These are phyloP conservation scores for Sialis lutaria DNA, from an alignment of 2,888 invertebrate genomes.

Conservation along the genomic window DNA sequence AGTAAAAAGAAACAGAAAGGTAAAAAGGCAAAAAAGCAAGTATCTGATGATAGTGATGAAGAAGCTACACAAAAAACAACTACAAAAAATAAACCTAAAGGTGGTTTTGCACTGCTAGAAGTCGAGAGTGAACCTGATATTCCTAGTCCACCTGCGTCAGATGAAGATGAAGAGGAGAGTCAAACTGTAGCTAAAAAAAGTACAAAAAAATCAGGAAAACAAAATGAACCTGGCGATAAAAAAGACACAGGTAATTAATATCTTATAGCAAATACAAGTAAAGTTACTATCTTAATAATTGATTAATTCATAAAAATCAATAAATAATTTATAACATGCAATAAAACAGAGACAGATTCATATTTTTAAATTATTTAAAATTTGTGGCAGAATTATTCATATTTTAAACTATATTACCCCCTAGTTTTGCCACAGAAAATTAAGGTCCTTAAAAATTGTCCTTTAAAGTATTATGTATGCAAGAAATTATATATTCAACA, in stretches of 20 bases:
- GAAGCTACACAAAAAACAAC: constrained; percentile 16
- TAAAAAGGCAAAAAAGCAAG: constrained; percentile 25
- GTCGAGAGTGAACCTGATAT: constrained; percentile 37
- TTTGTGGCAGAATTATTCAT: too few relatives aligned
- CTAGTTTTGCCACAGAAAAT: too few relatives aligned
- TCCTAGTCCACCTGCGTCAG: constrained; percentile 9
- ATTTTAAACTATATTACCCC: too few relatives aligned
- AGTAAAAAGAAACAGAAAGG: constrained; percentile 21
- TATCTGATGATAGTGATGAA: constrained; percentile 13
- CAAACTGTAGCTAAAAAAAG: constrained; percentile 3
- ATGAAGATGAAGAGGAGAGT: constrained; percentile 13
- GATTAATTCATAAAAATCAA: too few relatives aligned
- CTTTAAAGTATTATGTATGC: too few relatives aligned
- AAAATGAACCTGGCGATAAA: constrained; percentile 23
- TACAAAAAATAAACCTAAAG: constrained; percentile 15
- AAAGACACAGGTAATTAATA: constrained; percentile 23
- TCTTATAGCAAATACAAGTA: background rate
- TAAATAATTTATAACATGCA: too few relatives aligned
- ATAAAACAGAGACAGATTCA: too few relatives aligned
- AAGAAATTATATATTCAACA: too few relatives aligned
- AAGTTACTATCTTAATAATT: too few relatives aligned
- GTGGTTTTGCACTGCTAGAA: constrained; percentile 43
- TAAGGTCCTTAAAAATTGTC: too few relatives aligned
- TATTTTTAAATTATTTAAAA: too few relatives aligned
- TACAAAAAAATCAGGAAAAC: constrained; percentile 11